Evolutionary conservation across 1,140 invertebrate species (phyloP), one percentile per base, ranked within the genome.

Genomic region (Asbolus verrucosus): DNA sequence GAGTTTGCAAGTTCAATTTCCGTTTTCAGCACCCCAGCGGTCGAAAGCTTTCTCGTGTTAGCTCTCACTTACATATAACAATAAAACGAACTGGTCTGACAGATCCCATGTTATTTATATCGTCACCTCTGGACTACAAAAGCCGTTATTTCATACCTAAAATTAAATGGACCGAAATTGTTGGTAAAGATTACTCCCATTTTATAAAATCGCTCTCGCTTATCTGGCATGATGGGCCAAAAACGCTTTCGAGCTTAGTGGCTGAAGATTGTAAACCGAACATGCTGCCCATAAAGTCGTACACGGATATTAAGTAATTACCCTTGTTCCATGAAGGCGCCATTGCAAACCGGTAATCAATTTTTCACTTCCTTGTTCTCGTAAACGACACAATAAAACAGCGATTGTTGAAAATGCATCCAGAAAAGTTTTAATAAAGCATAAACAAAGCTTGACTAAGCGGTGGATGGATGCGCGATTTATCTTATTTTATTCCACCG

Each of bases 31-130:
- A 68, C 74, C 70, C 68, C 75, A 66, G 75, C 68, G 65, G 73
- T 61, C 75, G 65, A 75, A 73, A 76, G 75, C 75, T 69, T 75
- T 73, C 71, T 65, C 75, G 67, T 76, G 73, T 74, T 67, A 41
- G 63, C 43, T 46, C 54, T 39, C 50, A 65, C 67, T 68, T 61
- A 70, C 60, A 67, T 66, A 70, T 70, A 73, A 73, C 72, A 73
- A 71, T 66, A 65, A 70, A 70, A 46, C 59, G 36, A 50, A 60
- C 62, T 60, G 50, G 62, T 59, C 61, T 46, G 69, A 70, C 69
- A 70, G 69, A 70, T 70, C 62, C 43, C 39, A 18, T 63, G 61
- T 70, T 54, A 70, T 70, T 70, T 70, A 70, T 70, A 60, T 63
- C 61, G 41, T 65, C 61, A 59, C 46, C 46, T 54, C 21, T 54